A percentile compares a stretch with the other conserved stretches of the same genome.
Conservation (phyloP, 2,113 vertebrate genomes). For the Hemicordylus capensis region DNA sequence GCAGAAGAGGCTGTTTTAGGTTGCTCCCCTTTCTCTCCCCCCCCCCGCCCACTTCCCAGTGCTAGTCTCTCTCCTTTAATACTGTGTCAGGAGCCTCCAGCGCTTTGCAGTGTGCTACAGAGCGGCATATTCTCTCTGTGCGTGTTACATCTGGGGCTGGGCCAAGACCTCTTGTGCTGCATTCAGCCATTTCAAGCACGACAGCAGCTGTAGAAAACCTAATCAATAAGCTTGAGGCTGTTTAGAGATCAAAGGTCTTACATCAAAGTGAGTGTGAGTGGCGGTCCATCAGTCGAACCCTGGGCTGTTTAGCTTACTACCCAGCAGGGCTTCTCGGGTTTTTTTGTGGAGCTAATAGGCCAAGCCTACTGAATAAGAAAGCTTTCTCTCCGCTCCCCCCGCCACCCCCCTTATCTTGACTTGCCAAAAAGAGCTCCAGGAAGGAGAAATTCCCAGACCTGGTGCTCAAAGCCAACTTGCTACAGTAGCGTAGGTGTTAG, state of each 20-base stretch:
- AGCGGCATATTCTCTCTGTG: not conserved
- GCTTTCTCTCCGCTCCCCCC: not conserved
- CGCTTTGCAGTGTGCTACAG: not conserved
- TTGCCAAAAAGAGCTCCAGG: not conserved
- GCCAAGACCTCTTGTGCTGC: accelerated
- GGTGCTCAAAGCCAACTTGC: slow-evolving; percentile 32
- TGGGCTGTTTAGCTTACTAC: not conserved
- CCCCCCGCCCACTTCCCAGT: not conserved
- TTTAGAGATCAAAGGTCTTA: not conserved
- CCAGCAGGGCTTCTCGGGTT: not conserved
- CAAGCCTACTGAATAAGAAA: not conserved
- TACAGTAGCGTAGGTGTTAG: slow-evolving; percentile 27
- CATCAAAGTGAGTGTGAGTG: not conserved
- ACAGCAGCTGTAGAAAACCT: not conserved
- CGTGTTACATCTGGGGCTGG: accelerated
- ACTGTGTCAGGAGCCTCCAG: accelerated
- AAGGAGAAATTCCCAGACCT: not conserved
- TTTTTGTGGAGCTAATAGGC: not conserved
- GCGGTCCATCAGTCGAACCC: not conserved
- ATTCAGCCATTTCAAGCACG: accelerated
- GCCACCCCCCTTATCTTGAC: not conserved
- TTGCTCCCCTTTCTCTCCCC: accelerated
- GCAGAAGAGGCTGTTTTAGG: not conserved
- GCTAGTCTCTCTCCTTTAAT: not conserved
- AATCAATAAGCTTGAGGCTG: slow-evolving; percentile 6